Evolutionary conservation across 2,797 vertebrate genomes (phyloP).

Genomic region (Gallinago stenura): DNA sequence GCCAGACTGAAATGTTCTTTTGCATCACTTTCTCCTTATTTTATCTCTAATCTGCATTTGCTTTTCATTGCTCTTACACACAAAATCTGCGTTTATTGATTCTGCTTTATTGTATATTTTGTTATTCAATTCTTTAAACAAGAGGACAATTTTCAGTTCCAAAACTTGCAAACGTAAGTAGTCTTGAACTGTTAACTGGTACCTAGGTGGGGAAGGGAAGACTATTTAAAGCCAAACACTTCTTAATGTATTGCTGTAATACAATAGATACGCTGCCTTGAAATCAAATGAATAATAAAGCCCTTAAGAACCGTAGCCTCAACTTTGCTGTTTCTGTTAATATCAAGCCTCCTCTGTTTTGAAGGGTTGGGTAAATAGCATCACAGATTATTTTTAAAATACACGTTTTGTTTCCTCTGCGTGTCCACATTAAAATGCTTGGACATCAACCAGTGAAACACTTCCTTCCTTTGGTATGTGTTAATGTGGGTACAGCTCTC

Average conservation of each 20-base stretch:
- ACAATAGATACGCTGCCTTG: background rate
- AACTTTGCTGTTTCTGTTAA: background rate
- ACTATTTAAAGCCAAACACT: background rate
- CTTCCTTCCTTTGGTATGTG: constrained; percentile 54
- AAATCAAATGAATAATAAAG: constrained; percentile 7
- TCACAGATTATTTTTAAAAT: constrained; percentile 15
- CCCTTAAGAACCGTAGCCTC: background rate
- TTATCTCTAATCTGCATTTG: background rate
- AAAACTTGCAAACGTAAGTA: background rate
- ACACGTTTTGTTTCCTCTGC: constrained; percentile 41
- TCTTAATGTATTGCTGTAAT: background rate
- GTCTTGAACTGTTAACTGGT: background rate
- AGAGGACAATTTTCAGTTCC: background rate
- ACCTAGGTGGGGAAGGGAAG: background rate
- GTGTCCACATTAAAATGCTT: constrained; percentile 44
- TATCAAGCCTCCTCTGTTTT: background rate
- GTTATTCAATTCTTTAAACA: background rate
- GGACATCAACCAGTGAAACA: constrained; percentile 50
- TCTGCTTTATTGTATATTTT: background rate
- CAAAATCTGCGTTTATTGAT: background rate
- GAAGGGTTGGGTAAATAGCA: constrained; percentile 2
- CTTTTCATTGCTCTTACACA: background rate
- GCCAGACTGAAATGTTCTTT: background rate
- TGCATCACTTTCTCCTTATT: background rate
- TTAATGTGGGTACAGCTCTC: constrained; percentile 32